Conservation (phyloP, 2,797 vertebrate species). For the Megaceryle alcyon region DNA sequence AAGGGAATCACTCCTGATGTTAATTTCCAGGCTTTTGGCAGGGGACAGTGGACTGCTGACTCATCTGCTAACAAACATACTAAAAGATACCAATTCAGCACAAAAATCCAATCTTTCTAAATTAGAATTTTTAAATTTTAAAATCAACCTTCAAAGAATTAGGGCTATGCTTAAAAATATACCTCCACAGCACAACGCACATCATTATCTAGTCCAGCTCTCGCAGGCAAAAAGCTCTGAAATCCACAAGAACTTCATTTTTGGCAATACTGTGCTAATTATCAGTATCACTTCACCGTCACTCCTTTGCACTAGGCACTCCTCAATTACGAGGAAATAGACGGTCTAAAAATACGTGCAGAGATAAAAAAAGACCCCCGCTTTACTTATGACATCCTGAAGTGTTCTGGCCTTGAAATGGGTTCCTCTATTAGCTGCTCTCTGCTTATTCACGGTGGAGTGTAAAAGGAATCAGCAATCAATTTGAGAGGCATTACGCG, state of each 20-base stretch:
- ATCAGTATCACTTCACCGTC: not conserved
- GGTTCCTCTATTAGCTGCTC: slow-evolving; percentile 23
- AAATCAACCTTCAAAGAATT: not conserved
- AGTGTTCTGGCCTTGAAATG: slow-evolving; percentile 26
- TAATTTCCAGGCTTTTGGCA: not conserved
- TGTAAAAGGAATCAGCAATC: slow-evolving; percentile 38
- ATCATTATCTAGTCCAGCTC: not conserved
- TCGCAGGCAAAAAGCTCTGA: not conserved
- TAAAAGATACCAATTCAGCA: not conserved
- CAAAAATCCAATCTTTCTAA: not conserved
- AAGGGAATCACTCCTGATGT: not conserved
- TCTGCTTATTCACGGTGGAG: slow-evolving; percentile 21
- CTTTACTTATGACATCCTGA: slow-evolving; percentile 43
- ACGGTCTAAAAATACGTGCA: slow-evolving; percentile 43
- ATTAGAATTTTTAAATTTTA: not conserved
- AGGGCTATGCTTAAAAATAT: not conserved
- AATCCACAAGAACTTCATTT: not conserved
- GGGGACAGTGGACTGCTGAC: not conserved
- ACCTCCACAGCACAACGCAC: accelerated
- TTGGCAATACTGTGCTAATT: not conserved
- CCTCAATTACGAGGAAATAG: not conserved
- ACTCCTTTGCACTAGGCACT: not conserved
- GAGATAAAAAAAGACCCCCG: slow-evolving; percentile 34
- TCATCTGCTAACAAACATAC: not conserved
- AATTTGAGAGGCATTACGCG: slow-evolving; percentile 35